Base-by-base conservation (phyloP, 2,113 vertebrate species). In the Crotalus viridis region DNA sequence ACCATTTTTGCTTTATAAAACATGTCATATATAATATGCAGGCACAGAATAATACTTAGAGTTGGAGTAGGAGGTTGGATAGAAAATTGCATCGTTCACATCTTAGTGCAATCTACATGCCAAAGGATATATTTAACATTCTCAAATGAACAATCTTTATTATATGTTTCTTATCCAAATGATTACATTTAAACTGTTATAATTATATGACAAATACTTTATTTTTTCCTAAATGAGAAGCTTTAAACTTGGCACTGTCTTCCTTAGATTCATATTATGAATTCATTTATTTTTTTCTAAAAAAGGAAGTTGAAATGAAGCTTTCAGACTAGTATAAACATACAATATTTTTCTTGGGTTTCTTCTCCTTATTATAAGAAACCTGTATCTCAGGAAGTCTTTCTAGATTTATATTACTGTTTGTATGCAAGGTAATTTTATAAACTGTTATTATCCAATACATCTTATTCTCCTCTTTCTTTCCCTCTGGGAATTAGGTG, bases 401-500 rank as follows among this genome's bases (percentile, higher is more conserved):
- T 46, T 10, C 87, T 52, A 89, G 33, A 52, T 56, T 89, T 86
- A 1, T 81, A 81, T 17, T 85, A 19, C 26, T 85, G 19, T 2
- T 9, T 92, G 9, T 12, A 51, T 10, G 10, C 39, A 28, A 51
- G 39, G 61, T 92, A 74, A 85, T 22, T 39, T 54, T 81, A 57
- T 85, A 92, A 92, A 85, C 59, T 59, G 19, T 59, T 39, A 85
- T 92, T 89, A 85, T 28, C 10, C 88, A 85, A 89, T 85, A 51
- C 28, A 33, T 51, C 17, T 87, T 64, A 48, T 89, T 89, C 64
- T 92, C 54, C 28, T 92, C 91, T 85, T 89, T 57, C 86, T 54
- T 54, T 69, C 87, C 87, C 61, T 81, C 61, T 56, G 91, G 87
- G 91, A 89, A 57, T 89, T 89, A 15, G 55, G 69, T 93, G 55